Evolutionary conservation across 2,888 invertebrate genomes (phyloP), one percentile per base, ranked within the genome.

Genomic region (Unio pictorum): DNA sequence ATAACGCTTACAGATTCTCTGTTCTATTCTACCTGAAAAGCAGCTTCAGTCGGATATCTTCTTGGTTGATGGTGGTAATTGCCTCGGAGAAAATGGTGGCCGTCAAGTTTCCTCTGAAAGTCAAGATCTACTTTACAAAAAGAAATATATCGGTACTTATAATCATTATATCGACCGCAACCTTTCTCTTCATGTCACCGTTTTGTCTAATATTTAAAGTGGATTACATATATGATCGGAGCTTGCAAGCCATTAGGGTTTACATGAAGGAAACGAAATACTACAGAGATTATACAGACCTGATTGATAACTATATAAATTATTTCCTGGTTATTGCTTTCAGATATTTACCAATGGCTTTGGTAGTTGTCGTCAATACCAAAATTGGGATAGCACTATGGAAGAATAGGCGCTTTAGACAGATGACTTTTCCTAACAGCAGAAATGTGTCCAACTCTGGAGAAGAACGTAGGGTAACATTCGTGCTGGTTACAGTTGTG

Each of bases 81-180:
- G 74, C 74, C 1, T 56, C 72, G 0, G 77, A 80, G 30, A 67
- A 78, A 18, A 60, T 80, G 18, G 70, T 80, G 7, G 80, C 80
- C 28, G 80, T 80, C 4, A 68, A 72, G 1, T 74, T 78, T 62
- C 80, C 80, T 1, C 61, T 80, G 55, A 74, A 78, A 56, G 75
- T 76, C 56, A 73, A 71, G 57, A 18, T 62, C 11, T 59, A 74
- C 34, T 72, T 75, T 4, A 78, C 76, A 28, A 74, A 66, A 26
- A 23, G 28, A 20, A 67, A 75, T 55, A 76, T 80, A 74, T 54
- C 68, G 15, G 62, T 70, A 0, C 69, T 72, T 17, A 71, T 78
- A n/a, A 26, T 72, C 17, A 34, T 67, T 18, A 73, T 74, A 54
- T 78, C 69, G 61, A 64, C 76, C 15, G 45, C 74, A 18, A 69